These are phyloP conservation scores for Saimiri boliviensis DNA, from an alignment of 2,113 vertebrate species.

Conservation along the genomic window DNA sequence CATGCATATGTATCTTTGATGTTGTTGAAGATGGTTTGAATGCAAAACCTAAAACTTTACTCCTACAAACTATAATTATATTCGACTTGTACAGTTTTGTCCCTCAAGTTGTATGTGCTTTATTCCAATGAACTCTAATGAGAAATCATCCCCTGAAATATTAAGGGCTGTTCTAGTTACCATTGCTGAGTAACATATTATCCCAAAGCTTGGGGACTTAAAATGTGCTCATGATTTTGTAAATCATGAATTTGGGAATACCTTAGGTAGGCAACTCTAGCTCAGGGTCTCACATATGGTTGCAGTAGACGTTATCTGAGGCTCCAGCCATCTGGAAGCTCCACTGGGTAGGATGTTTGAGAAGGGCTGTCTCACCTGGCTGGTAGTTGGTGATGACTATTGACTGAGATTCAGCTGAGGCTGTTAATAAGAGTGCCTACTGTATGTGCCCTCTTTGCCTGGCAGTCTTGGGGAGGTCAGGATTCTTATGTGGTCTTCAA, in stretches of 20 bases:
- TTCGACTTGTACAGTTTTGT: not conserved
- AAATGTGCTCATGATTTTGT: not conserved
- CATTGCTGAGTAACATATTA: not conserved
- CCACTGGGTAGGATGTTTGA: not conserved
- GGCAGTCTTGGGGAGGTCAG: not conserved
- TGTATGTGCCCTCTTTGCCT: not conserved
- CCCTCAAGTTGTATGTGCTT: not conserved
- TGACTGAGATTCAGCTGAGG: not conserved
- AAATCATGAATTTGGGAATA: not conserved
- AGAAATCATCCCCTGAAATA: not conserved
- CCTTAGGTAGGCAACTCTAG: not conserved
- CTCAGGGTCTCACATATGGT: not conserved
- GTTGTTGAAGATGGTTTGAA: not conserved
- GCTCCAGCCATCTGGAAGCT: not conserved
- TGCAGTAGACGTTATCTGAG: not conserved
- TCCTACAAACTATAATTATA: not conserved
- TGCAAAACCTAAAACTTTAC: not conserved
- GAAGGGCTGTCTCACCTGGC: not conserved
- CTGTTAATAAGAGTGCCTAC: not conserved
- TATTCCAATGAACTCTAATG: not conserved
- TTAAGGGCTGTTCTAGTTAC: not conserved
- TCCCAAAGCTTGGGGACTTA: not conserved
- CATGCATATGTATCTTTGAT: not conserved
- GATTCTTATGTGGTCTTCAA: not conserved
- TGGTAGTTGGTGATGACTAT: not conserved